Evolutionary conservation across 1,140 invertebrate genomes (phyloP).

Genomic region (Anadara kagoshimensis): DNA sequence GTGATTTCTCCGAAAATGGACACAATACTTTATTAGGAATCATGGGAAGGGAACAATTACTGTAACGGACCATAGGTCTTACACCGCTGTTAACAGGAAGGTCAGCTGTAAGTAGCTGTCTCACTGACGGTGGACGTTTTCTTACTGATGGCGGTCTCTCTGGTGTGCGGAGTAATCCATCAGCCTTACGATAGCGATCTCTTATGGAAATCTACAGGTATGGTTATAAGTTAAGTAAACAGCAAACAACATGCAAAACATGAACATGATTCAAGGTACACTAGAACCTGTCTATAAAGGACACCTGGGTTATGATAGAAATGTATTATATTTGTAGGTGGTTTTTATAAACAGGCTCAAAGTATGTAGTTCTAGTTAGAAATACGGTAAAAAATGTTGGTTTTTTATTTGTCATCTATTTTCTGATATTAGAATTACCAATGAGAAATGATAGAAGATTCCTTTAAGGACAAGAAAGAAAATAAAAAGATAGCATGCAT

Average conservation of each 20-base stretch:
- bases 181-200: slow-evolving; percentile 33
- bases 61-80: not conserved
- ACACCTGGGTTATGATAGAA: too few species aligned
- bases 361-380: too few species aligned
- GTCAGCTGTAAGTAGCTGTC: slow-evolving; percentile 18
- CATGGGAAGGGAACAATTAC: slow-evolving; percentile 29
- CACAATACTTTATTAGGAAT: slow-evolving; percentile 33
- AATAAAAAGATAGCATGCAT: too few species aligned
- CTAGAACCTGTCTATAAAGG: too few species aligned
- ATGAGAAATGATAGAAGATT: too few species aligned
- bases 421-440: too few species aligned
- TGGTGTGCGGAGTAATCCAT: slow-evolving; percentile 36
- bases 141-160: slow-evolving; percentile 6
- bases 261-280: too few species aligned
- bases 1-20: slow-evolving; percentile 29
- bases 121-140: not conserved
- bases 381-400: too few species aligned
- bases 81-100: not conserved
- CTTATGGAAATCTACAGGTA: slow-evolving; percentile 40
- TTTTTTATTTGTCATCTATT: too few species aligned
- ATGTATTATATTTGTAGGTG: too few species aligned
- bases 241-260: not conserved
- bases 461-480: too few species aligned
- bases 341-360: too few species aligned
- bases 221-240: not conserved